Base-by-base conservation (phyloP, 1,140 invertebrate genomes). In the Steinernema khuongi region DNA sequence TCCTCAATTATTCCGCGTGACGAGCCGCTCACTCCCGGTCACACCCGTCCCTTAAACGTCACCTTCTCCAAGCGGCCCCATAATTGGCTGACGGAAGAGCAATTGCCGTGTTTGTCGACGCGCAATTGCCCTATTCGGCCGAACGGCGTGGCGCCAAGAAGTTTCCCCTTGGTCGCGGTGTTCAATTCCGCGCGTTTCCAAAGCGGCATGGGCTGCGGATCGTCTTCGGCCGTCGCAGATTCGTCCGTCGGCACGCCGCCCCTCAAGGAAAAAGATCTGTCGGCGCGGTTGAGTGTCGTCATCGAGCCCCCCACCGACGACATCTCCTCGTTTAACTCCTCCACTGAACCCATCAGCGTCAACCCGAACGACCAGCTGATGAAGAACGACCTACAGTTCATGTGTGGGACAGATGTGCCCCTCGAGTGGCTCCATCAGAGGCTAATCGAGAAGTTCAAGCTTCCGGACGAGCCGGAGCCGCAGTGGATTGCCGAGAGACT, bases 401-500 rank as follows among this genome's bases (percentile, higher is more conserved):
- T 81, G 70, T 81, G 77, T 70, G 76, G 74, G 17, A 83, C 82
- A 1, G 78, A 81, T 66, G 78, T 83, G 7, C 81, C 74, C 29
- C 76, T 83, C 19, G 80, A 83, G 44, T 83, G 81, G 81, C 70
- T 83, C 1, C 73, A 82, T 26, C 76, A 83, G 50, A 43, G 79
- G 68, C 69, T 83, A 30, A 66, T 67, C 4, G 81, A 83, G 67
- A 81, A 82, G 43, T 83, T 84, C 66, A 82, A 82, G 44, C 76
- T 75, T 31, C 33, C 71, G 30, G 70, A 76, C 29, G 74, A 77
- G 43, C 75, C 74, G 26, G 78, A 79, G 44, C 83, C 81, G 29
- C 79, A 84, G 60, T 83, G 82, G 82, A 83, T 83, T 43, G 76
- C 78, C 19, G 81, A 83, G 67, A 70, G 77, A 1, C 50, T 83